phyloP scores from a whole-genome alignment of 2,113 vertebrate genomes.

The Phodopus roborovskii region DNA sequence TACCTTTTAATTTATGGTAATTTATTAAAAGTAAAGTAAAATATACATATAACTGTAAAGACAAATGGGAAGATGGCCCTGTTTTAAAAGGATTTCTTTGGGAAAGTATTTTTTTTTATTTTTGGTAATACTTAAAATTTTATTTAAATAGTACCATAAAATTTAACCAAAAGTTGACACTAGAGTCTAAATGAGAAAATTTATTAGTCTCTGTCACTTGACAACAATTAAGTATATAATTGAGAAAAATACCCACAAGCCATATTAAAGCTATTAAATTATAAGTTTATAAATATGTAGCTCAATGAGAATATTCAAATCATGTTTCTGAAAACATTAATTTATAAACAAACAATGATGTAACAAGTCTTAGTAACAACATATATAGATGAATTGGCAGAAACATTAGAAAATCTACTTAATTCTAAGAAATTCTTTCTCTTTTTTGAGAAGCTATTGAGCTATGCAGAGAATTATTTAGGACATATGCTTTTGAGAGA shows the following conservation, averaged over 20 bases:
- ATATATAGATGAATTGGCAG: background rate
- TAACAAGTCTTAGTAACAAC: background rate
- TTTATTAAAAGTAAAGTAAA: constrained; percentile 8
- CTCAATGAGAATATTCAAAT: constrained; percentile 10
- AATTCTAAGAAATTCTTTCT: background rate
- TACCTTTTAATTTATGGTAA: background rate
- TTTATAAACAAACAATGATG: background rate
- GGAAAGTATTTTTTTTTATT: background rate
- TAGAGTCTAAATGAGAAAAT: background rate
- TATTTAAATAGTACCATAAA: constrained; percentile 14
- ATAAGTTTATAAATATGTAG: background rate
- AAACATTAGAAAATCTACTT: background rate
- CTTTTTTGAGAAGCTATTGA: background rate
- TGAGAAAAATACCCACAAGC: background rate
- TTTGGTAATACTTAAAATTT: background rate
- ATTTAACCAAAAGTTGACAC: background rate
- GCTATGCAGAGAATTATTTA: background rate
- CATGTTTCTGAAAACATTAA: background rate
- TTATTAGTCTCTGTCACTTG: background rate
- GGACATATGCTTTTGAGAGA: background rate
- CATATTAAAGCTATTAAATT: background rate
- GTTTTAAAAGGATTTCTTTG: background rate
- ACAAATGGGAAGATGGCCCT: background rate
- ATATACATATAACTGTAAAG: constrained; percentile 39
- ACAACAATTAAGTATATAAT: background rate